phyloP scores from a whole-genome alignment of 2,797 vertebrate genomes.

The Falco rusticolus region DNA sequence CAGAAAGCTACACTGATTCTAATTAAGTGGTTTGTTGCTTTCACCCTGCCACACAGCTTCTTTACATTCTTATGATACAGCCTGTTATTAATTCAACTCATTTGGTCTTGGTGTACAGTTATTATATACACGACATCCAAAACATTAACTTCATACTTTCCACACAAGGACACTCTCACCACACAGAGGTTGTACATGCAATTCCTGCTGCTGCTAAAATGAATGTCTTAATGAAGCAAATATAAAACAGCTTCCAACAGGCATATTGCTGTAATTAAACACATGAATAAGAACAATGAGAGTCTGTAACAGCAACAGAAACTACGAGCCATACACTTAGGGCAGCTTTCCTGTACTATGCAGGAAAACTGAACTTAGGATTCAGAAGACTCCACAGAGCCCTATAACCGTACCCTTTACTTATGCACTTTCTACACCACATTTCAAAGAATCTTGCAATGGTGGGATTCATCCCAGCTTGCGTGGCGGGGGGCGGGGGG shows the following conservation, averaged over 20 bases:
- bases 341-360: neutral
- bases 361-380: neutral
- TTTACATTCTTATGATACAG: neutral
- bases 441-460: neutral
- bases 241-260: neutral
- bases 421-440: neutral
- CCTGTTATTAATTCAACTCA: neutral
- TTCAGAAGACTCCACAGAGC: neutral
- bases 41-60: neutral
- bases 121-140: neutral
- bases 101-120: neutral
- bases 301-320: neutral
- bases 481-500: neutral
- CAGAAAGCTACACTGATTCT: neutral
- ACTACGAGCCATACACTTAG: neutral
- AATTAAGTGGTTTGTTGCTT: neutral
- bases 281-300: neutral
- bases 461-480: neutral
- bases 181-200: neutral
- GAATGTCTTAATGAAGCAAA: neutral
- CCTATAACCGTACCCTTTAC: neutral
- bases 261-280: neutral
- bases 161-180: neutral
- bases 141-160: neutral
- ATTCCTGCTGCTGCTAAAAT: constrained; percentile 11